A percentile compares a stretch with the other conserved stretches of the same genome.
Evolutionary conservation across 1,140 invertebrate genomes (phyloP).

Genomic region (Lepidurus couesii): DNA sequence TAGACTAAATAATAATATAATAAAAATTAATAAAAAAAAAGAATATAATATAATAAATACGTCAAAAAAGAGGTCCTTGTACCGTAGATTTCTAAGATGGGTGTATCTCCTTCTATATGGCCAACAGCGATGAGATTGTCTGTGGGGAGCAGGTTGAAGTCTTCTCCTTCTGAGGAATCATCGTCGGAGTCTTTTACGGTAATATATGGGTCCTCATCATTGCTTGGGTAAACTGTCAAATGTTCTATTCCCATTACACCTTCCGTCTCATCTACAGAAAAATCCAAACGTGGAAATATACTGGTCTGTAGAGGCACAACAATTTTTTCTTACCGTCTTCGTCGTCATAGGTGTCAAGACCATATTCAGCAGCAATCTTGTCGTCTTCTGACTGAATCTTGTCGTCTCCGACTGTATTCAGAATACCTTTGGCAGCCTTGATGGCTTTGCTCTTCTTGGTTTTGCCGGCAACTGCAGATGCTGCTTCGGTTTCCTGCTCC

Average conservation of each 20-base stretch:
- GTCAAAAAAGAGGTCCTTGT: slow-evolving; percentile 39
- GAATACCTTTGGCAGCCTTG: background rate
- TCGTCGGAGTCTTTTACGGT: slow-evolving; percentile 53
- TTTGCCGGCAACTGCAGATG: slow-evolving; percentile 27
- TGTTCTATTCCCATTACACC: slow-evolving; percentile 46
- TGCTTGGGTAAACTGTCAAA: slow-evolving; percentile 50
- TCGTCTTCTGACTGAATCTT: slow-evolving; percentile 34
- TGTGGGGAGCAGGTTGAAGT: slow-evolving; percentile 78
- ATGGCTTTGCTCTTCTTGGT: slow-evolving; percentile 28
- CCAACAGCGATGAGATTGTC: slow-evolving; percentile 90
- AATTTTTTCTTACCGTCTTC: slow-evolving; percentile 49
- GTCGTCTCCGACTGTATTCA: background rate
- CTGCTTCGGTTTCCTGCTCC: slow-evolving; percentile 34
- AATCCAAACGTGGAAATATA: slow-evolving; percentile 1
- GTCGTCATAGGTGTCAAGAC: slow-evolving; percentile 64
- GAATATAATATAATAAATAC: background rate
- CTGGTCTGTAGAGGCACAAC: too few relatives aligned
- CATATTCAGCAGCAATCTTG: slow-evolving; percentile 40
- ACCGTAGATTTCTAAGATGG: slow-evolving; percentile 82
- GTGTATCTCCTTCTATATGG: slow-evolving; percentile 74
- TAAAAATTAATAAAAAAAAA: background rate
- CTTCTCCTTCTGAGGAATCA: slow-evolving; percentile 70
- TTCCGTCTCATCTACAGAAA: slow-evolving; percentile 40
- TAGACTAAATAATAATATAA: slow-evolving; percentile 58
- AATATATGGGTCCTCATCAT: slow-evolving; percentile 55